phyloP scores from a whole-genome alignment of 2,888 invertebrate genomes.

The Pammene aurita region DNA sequence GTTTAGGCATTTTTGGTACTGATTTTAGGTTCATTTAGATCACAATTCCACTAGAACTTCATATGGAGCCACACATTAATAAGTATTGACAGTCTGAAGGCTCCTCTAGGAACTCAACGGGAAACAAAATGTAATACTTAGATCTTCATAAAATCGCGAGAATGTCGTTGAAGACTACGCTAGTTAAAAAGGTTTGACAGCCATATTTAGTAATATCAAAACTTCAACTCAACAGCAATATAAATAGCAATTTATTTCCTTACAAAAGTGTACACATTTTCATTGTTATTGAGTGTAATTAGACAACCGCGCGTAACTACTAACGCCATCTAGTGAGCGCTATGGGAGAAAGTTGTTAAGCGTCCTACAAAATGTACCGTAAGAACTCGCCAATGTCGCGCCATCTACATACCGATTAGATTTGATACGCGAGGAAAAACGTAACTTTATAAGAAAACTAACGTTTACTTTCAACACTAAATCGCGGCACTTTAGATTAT shows the following conservation, averaged over 20 bases:
- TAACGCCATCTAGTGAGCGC: constrained; percentile 8
- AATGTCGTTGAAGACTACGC: too few relatives aligned
- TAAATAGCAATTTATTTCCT: too few relatives aligned
- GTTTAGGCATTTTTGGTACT: constrained; percentile 33
- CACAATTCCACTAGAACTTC: not conserved
- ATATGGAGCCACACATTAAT: too few relatives aligned
- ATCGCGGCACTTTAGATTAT: constrained; percentile 2
- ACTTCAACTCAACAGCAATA: too few relatives aligned
- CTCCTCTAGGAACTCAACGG: too few relatives aligned
- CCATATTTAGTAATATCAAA: too few relatives aligned
- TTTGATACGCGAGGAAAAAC: not conserved
- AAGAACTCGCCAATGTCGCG: not conserved
- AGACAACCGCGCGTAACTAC: not conserved
- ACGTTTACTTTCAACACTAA: not conserved
- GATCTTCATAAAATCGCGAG: too few relatives aligned
- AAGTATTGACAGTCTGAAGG: too few relatives aligned
- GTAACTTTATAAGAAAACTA: not conserved
- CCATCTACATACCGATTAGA: not conserved
- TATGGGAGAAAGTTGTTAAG: not conserved
- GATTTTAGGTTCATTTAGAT: not conserved
- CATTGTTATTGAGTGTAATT: not conserved
- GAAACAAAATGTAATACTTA: too few relatives aligned
- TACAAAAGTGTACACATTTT: not conserved
- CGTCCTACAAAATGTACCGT: not conserved
- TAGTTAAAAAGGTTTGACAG: too few relatives aligned